Base-by-base conservation (phyloP, 2,888 invertebrate genomes). In the Stenurella melanura region DNA sequence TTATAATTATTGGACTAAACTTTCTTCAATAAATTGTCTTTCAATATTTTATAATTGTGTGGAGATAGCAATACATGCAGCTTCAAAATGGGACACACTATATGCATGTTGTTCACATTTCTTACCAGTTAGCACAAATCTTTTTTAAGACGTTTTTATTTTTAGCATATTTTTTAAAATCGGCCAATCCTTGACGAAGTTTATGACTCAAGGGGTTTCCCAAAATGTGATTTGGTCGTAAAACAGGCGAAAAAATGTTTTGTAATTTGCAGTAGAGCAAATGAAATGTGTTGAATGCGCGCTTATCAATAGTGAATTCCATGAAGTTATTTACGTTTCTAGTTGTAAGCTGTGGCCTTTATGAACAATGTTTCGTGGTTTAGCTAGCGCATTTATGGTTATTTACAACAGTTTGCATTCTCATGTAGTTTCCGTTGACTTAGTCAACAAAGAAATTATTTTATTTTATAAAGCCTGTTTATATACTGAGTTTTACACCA, bases 401-500 rank as follows among this genome's bases (percentile, higher is more conserved):
- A 84, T 85, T 85, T 85, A 85, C 83, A 82, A 83, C 83, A 80
- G 82, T 82, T 82, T 82, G 81, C 80, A 74, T 82, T 82, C 79
- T 80, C 78, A 75, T 80, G 78, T 80, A 80, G 83, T 86, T 85
- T 86, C 85, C 86, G 85, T 84, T 82, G 80, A 78, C 81, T 81
- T 74, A 77, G 84, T 85, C 83, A 85, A 86, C 85, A 85, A 79
- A 73, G 77, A 80, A 78, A 80, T 78, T 78, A 69, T 74, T 74
- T 79, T 76, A 79, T 74, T 76, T 79, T 76, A 79, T 78, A 73
- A 71, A 75, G 73, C 54, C 54, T 72, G 72, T 72, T 72, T 72
- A 71, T 71, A 61, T 42, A 71, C 77, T 73, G 73, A 70, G 64
- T 68, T 77, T 64, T 70, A 76, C 74, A 76, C 77, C 76, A 76